A percentile compares a stretch with the other conserved stretches of the same genome.
phyloP scores from a whole-genome alignment of 2,113 vertebrate genomes.

The Passer montanus region DNA sequence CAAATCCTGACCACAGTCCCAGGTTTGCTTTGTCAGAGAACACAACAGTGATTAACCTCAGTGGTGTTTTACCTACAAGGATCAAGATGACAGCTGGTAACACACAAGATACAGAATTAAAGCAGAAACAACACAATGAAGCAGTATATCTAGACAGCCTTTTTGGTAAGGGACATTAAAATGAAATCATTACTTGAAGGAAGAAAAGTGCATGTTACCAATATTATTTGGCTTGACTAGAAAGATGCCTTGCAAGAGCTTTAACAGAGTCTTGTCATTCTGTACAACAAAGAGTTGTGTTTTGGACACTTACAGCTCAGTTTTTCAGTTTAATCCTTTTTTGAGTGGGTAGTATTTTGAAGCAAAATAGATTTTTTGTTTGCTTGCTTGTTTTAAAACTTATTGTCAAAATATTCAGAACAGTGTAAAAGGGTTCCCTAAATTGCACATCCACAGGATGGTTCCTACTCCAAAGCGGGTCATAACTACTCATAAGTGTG shows the following conservation, averaged over 20 bases:
- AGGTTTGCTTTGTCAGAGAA: background rate
- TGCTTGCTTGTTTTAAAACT: background rate
- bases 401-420: background rate
- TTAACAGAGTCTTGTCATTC: background rate
- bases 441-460: fast-evolving
- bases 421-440: background rate
- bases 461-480: background rate
- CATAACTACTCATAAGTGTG: background rate
- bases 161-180: background rate
- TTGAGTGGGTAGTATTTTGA: background rate
- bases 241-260: background rate
- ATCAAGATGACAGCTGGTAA: background rate
- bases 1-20: background rate
- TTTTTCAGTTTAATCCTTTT: background rate
- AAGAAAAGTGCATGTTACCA: background rate
- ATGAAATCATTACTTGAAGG: background rate
- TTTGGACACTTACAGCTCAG: background rate
- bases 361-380: background rate
- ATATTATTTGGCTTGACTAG: background rate
- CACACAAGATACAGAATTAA: background rate
- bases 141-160: background rate
- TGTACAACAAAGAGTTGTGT: background rate
- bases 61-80: background rate
- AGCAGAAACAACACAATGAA: background rate
- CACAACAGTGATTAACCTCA: background rate